These are phyloP conservation scores for Columbina picui DNA, from an alignment of 2,113 vertebrate genomes.

Conservation along the genomic window DNA sequence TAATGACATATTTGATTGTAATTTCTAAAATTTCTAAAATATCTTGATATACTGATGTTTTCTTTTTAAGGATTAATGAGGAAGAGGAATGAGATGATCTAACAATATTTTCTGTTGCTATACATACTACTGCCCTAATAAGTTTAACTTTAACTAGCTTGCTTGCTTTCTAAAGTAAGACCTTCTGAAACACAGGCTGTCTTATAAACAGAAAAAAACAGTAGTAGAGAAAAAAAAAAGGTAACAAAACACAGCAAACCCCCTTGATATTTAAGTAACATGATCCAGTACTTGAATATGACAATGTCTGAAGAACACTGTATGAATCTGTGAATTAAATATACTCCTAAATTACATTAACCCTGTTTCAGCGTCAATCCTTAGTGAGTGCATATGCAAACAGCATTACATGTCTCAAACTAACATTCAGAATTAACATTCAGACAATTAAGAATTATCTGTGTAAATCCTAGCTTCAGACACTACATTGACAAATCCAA, in stretches of 20 bases:
- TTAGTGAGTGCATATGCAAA: neutral
- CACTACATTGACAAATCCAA: neutral
- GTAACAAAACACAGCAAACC: neutral
- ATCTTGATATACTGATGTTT: neutral
- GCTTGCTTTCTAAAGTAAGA: neutral
- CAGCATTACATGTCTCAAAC: neutral
- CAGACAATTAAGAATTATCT: neutral
- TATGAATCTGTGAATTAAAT: neutral
- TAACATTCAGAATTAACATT: neutral
- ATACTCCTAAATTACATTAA: neutral
- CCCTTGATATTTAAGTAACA: neutral
- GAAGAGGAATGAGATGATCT: neutral
- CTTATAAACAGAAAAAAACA: neutral
- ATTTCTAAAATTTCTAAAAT: neutral
- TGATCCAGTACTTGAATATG: neutral
- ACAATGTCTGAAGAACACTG: neutral
- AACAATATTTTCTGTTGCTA: neutral
- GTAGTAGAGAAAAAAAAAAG: neutral
- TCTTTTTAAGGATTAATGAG: neutral
- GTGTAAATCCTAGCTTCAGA: neutral
- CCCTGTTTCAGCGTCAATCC: neutral
- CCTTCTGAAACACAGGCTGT: neutral
- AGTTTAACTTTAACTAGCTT: neutral
- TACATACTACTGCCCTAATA: neutral
- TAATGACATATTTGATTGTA: neutral